Conservation (phyloP, 2,113 vertebrate species). For the Oryzias melastigma region DNA sequence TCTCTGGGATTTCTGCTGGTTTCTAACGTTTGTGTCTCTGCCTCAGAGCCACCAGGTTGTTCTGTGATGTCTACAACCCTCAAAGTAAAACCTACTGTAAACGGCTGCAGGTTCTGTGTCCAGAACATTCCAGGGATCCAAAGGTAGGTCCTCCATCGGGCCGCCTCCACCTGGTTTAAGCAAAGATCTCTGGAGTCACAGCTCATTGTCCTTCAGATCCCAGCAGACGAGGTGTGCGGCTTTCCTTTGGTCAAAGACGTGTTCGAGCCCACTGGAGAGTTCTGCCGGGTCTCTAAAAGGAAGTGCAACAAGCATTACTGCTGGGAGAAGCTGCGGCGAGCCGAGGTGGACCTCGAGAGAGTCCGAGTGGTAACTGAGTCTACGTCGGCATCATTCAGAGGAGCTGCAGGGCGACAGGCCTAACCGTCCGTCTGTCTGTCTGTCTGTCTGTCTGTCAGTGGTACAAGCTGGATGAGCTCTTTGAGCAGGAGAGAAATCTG, state of each 20-base stretch:
- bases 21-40: neutral
- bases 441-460: constrained; percentile 72
- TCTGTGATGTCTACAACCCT: constrained; percentile 90
- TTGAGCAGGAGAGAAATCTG: constrained; percentile 90
- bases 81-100: constrained; percentile 94
- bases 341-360: constrained; percentile 88
- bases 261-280: constrained; percentile 87
- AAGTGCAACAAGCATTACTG: constrained; percentile 91
- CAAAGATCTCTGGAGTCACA: neutral
- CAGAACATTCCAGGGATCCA: constrained; percentile 90
- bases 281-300: constrained; percentile 86
- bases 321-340: constrained; percentile 89
- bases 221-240: constrained; percentile 88
- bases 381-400: neutral
- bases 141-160: constrained; percentile 72
- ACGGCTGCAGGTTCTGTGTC: constrained; percentile 88
- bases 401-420: neutral
- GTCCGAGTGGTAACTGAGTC: constrained; percentile 82
- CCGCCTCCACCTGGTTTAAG: neutral
- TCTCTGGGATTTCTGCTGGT: too few species aligned
- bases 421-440: neutral
- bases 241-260: constrained; percentile 88
- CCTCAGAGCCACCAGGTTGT: constrained; percentile 77
- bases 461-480: constrained; percentile 92
- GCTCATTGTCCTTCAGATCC: constrained; percentile 67